A percentile compares a stretch with the other conserved stretches of the same genome.
phyloP scores from a whole-genome alignment of 2,888 invertebrate genomes.

The Nezara viridula region DNA sequence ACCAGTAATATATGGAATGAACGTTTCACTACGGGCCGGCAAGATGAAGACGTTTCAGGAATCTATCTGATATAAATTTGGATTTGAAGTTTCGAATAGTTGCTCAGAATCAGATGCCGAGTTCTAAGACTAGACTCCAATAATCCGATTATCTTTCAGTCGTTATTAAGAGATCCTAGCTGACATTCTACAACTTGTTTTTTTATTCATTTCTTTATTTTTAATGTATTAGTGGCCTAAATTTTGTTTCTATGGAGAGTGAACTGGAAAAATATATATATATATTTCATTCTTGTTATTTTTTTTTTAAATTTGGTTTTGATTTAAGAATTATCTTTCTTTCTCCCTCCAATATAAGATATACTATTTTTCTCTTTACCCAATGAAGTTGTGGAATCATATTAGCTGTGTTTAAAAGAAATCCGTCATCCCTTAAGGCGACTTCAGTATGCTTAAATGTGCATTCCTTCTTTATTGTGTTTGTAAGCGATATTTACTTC shows the following conservation, averaged over 20 bases:
- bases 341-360: no score
- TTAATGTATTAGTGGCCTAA: not conserved
- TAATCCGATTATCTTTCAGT: conserved; percentile 8
- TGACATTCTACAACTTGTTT: not conserved
- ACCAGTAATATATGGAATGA: not conserved
- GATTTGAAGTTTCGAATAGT: not conserved
- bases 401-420: no score
- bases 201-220: not conserved
- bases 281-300: no score
- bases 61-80: not conserved
- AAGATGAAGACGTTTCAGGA: conserved; percentile 1
- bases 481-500: no score
- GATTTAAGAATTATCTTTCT: no score
- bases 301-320: no score
- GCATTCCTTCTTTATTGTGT: no score
- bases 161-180: not conserved
- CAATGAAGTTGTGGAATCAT: no score
- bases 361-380: no score
- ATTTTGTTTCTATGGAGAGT: not conserved
- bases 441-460: no score
- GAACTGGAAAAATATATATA: not conserved
- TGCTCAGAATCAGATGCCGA: not conserved
- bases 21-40: not conserved
- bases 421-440: no score
- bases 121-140: not conserved